Evolutionary conservation across 2,797 vertebrate species (phyloP).

Genomic region (Typhlichthys subterraneus): DNA sequence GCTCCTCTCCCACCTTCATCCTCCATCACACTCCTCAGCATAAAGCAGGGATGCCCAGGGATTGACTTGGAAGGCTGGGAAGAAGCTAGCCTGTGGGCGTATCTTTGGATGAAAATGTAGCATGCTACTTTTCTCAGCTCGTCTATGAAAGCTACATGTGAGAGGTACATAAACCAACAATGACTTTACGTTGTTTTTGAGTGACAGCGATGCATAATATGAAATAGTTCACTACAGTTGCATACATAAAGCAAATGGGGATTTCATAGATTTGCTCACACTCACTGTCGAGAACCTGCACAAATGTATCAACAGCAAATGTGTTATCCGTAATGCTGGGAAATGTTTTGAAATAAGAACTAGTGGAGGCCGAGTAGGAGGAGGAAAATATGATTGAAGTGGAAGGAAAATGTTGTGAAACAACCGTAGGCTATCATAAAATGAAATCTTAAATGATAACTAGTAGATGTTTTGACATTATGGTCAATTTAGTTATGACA

Average conservation of each 20-base stretch:
- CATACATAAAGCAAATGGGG: background rate
- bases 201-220: slow-evolving; percentile 18
- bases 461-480: no score
- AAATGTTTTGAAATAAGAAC: no score
- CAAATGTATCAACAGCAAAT: no score
- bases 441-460: no score
- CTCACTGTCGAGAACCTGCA: background rate
- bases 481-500: no score
- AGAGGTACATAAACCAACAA: background rate
- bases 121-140: slow-evolving; percentile 23
- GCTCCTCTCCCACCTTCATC: background rate
- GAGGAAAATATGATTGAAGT: no score
- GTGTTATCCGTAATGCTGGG: no score
- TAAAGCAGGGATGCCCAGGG: slow-evolving; percentile 27
- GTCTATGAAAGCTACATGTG: slow-evolving; percentile 19
- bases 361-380: no score
- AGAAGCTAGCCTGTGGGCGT: slow-evolving; percentile 38
- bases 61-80: slow-evolving; percentile 35
- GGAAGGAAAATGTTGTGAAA: no score
- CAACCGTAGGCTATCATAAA: no score
- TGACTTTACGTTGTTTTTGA: slow-evolving; percentile 8
- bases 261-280: background rate
- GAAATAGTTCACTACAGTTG: background rate
- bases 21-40: slow-evolving; percentile 10
- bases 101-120: slow-evolving; percentile 29